phyloP scores from a whole-genome alignment of 2,797 vertebrate genomes.

The Hoplostethus mediterraneus region DNA sequence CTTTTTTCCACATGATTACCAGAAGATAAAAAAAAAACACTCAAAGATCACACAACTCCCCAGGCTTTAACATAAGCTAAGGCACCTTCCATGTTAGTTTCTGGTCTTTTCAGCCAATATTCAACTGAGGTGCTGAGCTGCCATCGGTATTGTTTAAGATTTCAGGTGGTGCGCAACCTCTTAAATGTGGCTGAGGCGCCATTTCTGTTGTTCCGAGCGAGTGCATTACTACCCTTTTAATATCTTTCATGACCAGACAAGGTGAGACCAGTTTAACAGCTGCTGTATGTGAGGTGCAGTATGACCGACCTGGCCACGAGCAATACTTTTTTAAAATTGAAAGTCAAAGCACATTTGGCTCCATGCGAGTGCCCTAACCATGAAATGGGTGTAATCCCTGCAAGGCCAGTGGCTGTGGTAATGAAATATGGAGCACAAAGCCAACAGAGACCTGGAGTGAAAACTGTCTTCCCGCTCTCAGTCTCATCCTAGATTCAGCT shows the following conservation, averaged over 20 bases:
- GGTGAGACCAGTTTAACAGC: background rate
- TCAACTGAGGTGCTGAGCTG: too few relatives aligned
- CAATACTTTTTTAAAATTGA: conserved; percentile 16
- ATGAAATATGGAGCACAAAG: conserved; percentile 45
- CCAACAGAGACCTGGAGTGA: conserved; percentile 12
- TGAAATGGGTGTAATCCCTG: conserved; percentile 38
- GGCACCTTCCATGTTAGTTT: too few relatives aligned
- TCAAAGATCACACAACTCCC: too few relatives aligned
- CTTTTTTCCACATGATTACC: too few relatives aligned
- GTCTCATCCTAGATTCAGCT: conserved; percentile 44
- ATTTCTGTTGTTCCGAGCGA: background rate
- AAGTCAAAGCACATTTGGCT: conserved; percentile 33
- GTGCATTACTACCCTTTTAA: background rate
- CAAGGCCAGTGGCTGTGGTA: conserved; percentile 8
- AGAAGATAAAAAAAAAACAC: too few relatives aligned
- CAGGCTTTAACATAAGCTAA: too few relatives aligned
- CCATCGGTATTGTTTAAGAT: too few relatives aligned
- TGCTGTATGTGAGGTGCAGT: background rate
- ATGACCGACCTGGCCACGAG: conserved; percentile 3
- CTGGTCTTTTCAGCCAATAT: too few relatives aligned
- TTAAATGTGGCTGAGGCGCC: too few relatives aligned
- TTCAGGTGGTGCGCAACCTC: too few relatives aligned
- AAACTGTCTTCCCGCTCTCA: conserved; percentile 24
- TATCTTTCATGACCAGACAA: background rate
- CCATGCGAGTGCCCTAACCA: conserved; percentile 22